Percentiles rank a stretch among this genome's conserved stretches.
phyloP scores from a whole-genome alignment of 1,140 invertebrate species.

The Antheraea pernyi region DNA sequence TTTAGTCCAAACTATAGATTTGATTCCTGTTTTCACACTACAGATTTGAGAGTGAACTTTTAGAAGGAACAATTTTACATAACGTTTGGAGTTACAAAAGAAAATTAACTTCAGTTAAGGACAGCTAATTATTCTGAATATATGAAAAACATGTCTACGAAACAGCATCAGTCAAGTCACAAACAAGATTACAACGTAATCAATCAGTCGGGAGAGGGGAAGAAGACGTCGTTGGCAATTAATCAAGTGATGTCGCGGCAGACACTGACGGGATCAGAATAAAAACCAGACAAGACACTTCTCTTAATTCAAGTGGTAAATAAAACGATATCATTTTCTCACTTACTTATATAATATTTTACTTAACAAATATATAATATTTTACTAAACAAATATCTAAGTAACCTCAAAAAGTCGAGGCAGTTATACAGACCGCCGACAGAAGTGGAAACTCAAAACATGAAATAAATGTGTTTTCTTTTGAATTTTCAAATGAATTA shows the following conservation, averaged over 20 bases:
- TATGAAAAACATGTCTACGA: slow-evolving; percentile 42
- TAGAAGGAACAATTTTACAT: too few relatives aligned
- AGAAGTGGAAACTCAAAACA: too few relatives aligned
- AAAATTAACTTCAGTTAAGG: slow-evolving; percentile 13
- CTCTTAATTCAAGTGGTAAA: slow-evolving; percentile 1
- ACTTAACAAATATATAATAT: too few relatives aligned
- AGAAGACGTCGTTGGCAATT: slow-evolving; percentile 55
- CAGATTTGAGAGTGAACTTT: too few relatives aligned
- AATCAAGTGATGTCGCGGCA: slow-evolving; percentile 43
- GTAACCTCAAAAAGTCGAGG: too few relatives aligned
- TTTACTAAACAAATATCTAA: too few relatives aligned
- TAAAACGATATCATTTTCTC: neutral
- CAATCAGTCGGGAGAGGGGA: slow-evolving; percentile 53
- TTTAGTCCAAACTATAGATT: too few relatives aligned
- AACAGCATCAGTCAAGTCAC: slow-evolving; percentile 67
- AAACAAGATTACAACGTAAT: slow-evolving; percentile 70
- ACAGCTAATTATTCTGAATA: slow-evolving; percentile 37
- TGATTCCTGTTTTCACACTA: too few relatives aligned
- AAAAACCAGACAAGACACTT: slow-evolving; percentile 15
- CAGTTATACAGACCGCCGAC: too few relatives aligned
- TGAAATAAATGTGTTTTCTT: too few relatives aligned
- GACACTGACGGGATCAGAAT: slow-evolving; percentile 10
- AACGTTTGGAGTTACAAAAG: neutral
- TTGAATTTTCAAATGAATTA: too few relatives aligned
- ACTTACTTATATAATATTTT: neutral